Evolutionary conservation across 2,888 invertebrate genomes (phyloP), one percentile per base, ranked within the genome.

Genomic region (Leucophenga montana): DNA sequence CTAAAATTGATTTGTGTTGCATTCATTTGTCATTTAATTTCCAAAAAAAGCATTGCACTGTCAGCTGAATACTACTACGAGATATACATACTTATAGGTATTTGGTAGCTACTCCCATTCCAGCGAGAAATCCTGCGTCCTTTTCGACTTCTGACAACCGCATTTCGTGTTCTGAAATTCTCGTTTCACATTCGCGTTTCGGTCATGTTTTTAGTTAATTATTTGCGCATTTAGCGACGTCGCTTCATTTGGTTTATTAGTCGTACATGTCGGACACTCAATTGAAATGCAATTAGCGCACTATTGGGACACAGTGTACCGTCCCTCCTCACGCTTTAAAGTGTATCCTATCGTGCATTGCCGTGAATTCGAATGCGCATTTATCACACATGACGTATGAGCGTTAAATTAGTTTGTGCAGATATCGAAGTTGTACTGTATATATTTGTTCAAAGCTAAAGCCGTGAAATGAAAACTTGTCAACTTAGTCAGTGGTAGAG

Each of bases 171-270:
- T 39, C 39, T 8, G 39, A 39, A 11, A 39, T 39, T 11, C 11
- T 39, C 39, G 9, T 11, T 39, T 39, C 11, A 39, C 50, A n/a
- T n/a, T n/a, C 14, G 18, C 46, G 8, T 46, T 62, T 44, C 8
- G 18, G 22, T 27, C 61, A 62, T 44, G 46, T 64, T 64, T 71
- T 70, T 75, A 79, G 82, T 82, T 81, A 82, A 82, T 82, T 82
- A 82, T 82, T 81, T 74, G 75, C 71, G 74, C 78, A 73, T 82
- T 82, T 82, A n/a, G 46, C 46, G 27, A 22, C 48, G n/a, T 48
- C 46, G 46, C 48, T 46, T 48, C 46, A 64, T 46, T 64, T 48
- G 33, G 46, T 64, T 64, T 64, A 64, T 64, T 46, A 64, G 46
- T 64, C 33, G 62, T 5, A 48, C 46, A 64, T 46, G 46, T 46